Evolutionary conservation across 2,797 vertebrate genomes (phyloP), one percentile per base, ranked within the genome.

Genomic region (Platyrinchus mystaceus): DNA sequence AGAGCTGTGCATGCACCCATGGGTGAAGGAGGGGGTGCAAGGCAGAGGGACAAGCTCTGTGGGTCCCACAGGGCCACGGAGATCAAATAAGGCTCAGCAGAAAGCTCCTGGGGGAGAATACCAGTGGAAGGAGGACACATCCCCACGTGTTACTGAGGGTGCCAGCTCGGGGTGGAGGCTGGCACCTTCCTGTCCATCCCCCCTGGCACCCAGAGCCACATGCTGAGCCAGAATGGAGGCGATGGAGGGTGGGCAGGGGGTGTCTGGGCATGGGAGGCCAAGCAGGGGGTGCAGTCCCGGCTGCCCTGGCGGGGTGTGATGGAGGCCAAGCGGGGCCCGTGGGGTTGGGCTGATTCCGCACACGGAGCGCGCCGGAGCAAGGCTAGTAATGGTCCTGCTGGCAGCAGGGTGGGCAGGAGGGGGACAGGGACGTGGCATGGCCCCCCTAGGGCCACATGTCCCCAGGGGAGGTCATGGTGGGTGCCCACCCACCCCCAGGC

Each of bases 311-410:
- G 0, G 78, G 67, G 77, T 69, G 92, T 1, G 14, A 89, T 94
- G 89, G 80, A 88, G 88, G 50, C 67, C 83, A 96, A 93, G 96
- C 94, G 0, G 87, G 85, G 76, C 87, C 91, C 21, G 0, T 4
- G 63, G 53, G 28, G 77, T 60, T 23, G 82, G 73, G 66, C 47
- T 87, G 75, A 66, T 87, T 70, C 87, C 47, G 47, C 5, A 39
- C 83, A 44, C 9, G 0, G 68, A 90, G 93, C 94, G 34, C 34
- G 56, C 91, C 52, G 15, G 92, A 96, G 95, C 94, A 93, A 94
- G 96, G 97, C 97, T 97, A 96, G 97, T 97, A 95, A 97, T 86
- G 94, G 94, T 92, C 89, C 89, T 86, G 32, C 59, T 85, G 86
- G 94, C 89, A 89, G 56, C 37, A 37, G 63, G 28, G 77, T 11